Conservation (phyloP, 1,140 invertebrate genomes). For the Neoseiulus cucumeris region DNA sequence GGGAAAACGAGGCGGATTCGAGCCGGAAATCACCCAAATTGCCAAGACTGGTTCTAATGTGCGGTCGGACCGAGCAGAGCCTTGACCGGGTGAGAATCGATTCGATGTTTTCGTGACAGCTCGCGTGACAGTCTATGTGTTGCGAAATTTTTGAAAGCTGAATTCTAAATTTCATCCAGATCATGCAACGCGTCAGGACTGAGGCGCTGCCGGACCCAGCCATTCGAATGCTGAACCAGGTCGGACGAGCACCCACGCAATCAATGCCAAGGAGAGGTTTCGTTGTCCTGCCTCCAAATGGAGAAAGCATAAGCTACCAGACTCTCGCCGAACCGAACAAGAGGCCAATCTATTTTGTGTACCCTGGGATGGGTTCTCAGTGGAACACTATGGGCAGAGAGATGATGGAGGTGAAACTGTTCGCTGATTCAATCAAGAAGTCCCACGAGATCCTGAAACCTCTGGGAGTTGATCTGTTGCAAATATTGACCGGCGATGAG, state of each 20-base stretch:
- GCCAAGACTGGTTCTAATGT: conserved; percentile 27
- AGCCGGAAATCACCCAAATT: conserved; percentile 11
- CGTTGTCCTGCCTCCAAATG: neutral
- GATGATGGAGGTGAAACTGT: conserved; percentile 54
- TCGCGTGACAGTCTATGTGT: no score
- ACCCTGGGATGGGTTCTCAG: conserved; percentile 89
- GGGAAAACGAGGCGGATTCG: neutral
- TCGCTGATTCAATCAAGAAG: conserved; percentile 49
- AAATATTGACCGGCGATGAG: conserved; percentile 51
- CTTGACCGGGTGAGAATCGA: conserved; percentile 24
- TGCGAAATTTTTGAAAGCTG: no score
- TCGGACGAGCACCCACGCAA: neutral
- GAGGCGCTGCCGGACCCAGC: conserved; percentile 18
- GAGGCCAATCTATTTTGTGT: conserved; percentile 67
- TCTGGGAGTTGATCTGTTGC: conserved; percentile 54
- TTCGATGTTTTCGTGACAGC: no score
- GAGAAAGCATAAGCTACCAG: neutral
- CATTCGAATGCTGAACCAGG: conserved; percentile 13
- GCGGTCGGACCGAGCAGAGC: conserved; percentile 30
- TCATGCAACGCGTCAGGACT: conserved; percentile 22
- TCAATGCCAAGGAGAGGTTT: conserved; percentile 10
- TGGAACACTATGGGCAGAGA: conserved; percentile 79
- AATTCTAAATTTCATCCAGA: no score
- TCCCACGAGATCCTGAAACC: conserved; percentile 50
- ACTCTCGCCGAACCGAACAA: conserved; percentile 12